Conservation (phyloP, 2,888 invertebrate genomes). For the Cephus runcator region DNA sequence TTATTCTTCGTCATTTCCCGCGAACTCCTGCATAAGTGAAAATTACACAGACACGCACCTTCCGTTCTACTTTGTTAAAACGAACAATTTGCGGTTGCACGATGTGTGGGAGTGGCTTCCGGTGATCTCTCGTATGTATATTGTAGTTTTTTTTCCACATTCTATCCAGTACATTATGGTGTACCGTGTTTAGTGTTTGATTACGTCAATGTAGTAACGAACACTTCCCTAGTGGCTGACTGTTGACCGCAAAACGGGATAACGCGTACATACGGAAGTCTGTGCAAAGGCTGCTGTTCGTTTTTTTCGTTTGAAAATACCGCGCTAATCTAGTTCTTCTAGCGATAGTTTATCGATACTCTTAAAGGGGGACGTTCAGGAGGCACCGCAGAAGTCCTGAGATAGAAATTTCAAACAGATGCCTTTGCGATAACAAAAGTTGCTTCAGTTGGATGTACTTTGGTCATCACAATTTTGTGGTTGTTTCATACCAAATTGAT, state of each 20-base stretch:
- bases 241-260: background rate
- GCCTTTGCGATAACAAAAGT: background rate
- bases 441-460: background rate
- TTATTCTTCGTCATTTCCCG: background rate
- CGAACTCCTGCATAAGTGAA: background rate
- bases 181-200: background rate
- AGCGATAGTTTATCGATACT: background rate
- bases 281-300: background rate
- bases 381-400: background rate
- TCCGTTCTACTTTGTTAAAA: background rate
- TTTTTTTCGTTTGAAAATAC: background rate
- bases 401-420: background rate
- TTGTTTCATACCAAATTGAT: background rate
- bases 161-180: background rate
- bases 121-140: background rate
- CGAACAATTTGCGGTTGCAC: background rate
- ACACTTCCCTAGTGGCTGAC: background rate
- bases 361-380: background rate
- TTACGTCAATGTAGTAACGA: background rate
- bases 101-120: background rate
- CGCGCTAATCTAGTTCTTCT: background rate
- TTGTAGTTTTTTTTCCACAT: background rate
- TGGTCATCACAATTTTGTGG: background rate
- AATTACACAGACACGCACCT: background rate
- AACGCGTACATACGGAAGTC: background rate